A percentile compares a stretch with the other conserved stretches of the same genome.
Conservation (phyloP, 2,113 vertebrate species). For the Marmota flaviventris region DNA sequence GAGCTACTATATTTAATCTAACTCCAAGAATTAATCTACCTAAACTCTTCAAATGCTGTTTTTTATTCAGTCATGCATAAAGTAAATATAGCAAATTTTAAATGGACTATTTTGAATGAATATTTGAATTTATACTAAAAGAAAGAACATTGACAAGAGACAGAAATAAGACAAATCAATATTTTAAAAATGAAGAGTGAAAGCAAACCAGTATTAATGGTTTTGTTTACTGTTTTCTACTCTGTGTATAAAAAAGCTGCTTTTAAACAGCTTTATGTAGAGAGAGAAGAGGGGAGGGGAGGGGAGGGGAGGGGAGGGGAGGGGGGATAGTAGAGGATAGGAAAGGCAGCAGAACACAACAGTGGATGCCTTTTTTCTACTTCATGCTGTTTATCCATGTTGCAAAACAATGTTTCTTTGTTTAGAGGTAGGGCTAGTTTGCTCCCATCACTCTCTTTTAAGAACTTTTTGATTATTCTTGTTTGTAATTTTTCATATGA, state of each 20-base stretch:
- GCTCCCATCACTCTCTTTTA: not conserved
- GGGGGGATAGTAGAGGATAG: too few relatives aligned
- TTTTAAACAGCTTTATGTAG: constrained; percentile 46
- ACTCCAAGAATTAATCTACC: constrained; percentile 78
- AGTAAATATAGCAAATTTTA: constrained; percentile 71
- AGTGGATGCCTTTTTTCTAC: not conserved
- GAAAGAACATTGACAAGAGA: constrained; percentile 55
- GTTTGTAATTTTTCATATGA: not conserved
- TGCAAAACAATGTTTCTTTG: not conserved
- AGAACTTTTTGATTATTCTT: not conserved
- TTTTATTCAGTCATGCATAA: constrained; percentile 62
- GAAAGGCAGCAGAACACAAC: too few relatives aligned
- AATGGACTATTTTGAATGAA: constrained; percentile 71
- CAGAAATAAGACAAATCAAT: constrained; percentile 51
- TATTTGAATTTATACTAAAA: constrained; percentile 69
- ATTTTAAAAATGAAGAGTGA: constrained; percentile 76
- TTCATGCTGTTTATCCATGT: not conserved
- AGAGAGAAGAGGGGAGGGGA: too few relatives aligned
- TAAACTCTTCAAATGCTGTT: constrained; percentile 72
- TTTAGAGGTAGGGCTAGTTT: not conserved
- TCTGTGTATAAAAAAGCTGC: constrained; percentile 77
- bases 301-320: too few relatives aligned
- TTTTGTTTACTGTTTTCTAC: not conserved
- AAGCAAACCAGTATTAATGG: constrained; percentile 57
- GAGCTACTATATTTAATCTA: constrained; percentile 65